These are phyloP conservation scores for Geophilus truncorum DNA, from an alignment of 2,888 invertebrate genomes.

Conservation along the genomic window DNA sequence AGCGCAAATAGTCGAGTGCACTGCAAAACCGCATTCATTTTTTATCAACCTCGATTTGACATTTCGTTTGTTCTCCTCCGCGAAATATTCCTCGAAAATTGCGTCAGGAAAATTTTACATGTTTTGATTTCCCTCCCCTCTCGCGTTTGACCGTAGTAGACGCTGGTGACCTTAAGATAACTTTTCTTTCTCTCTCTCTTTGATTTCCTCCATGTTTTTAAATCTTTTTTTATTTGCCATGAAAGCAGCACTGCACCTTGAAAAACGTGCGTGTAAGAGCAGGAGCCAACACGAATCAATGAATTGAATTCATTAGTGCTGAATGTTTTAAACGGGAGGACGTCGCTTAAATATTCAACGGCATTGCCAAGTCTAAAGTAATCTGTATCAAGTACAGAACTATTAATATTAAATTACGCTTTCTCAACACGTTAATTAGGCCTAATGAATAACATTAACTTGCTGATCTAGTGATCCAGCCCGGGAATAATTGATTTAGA, in stretches of 20 bases:
- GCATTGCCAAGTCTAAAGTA: background rate
- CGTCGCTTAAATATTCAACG: background rate
- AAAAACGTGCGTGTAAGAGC: background rate
- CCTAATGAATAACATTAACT: background rate
- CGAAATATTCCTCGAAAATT: no score
- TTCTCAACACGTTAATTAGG: background rate
- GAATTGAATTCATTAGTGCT: conserved; percentile 3
- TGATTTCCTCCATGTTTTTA: no score
- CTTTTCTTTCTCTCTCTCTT: no score
- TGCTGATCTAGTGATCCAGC: background rate
- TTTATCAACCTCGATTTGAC: background rate
- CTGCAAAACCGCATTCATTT: background rate
- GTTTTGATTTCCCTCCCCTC: no score
- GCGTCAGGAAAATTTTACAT: no score
- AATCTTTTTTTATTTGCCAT: no score
- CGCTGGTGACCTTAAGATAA: no score
- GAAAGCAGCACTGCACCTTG: background rate
- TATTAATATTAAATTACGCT: conserved; percentile 7
- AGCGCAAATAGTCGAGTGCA: background rate
- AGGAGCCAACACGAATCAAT: background rate
- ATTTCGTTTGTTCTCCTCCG: background rate
- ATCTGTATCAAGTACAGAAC: background rate
- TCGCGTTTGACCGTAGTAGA: no score
- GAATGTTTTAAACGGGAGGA: background rate
- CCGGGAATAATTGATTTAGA: no score